Percentiles rank a stretch among this genome's conserved stretches.
phyloP scores from a whole-genome alignment of 2,888 invertebrate species.

The Catocala sponsa region DNA sequence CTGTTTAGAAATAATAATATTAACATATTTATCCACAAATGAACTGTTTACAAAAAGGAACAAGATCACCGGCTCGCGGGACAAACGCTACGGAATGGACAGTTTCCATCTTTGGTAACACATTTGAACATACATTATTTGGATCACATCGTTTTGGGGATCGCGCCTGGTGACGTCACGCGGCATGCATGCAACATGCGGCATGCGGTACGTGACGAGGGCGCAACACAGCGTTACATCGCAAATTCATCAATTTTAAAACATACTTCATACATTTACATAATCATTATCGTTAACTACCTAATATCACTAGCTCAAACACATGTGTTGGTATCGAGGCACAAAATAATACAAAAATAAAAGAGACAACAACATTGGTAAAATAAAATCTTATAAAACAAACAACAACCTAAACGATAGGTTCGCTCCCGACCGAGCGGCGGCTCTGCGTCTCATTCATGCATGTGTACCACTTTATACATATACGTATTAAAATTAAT shows the following conservation, averaged over 20 bases:
- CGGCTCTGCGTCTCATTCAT: slow-evolving; percentile 8
- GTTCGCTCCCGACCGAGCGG: slow-evolving; percentile 8
- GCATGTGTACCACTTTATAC: slow-evolving; percentile 24
- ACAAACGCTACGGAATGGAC: slow-evolving; percentile 68
- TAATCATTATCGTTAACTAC: slow-evolving; percentile 69
- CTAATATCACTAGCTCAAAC: slow-evolving; percentile 82
- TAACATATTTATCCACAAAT: slow-evolving; percentile 54
- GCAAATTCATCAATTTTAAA: slow-evolving; percentile 22
- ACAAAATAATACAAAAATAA: slow-evolving; percentile 76
- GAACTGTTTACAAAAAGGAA: slow-evolving; percentile 68
- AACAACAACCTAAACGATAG: slow-evolving; percentile 67
- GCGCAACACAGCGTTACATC: slow-evolving; percentile 13
- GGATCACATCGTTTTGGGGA: slow-evolving; percentile 52
- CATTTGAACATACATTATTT: slow-evolving; percentile 72
- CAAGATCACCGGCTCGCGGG: slow-evolving; percentile 59
- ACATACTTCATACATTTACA: slow-evolving; percentile 53
- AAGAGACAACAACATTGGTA: slow-evolving; percentile 76
- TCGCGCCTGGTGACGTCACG: slow-evolving; percentile 18
- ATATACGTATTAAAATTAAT: slow-evolving; percentile 40
- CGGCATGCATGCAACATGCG: slow-evolving; percentile 5
- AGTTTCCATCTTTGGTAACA: slow-evolving; percentile 81
- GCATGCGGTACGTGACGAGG: not conserved
- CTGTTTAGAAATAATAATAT: slow-evolving; percentile 74
- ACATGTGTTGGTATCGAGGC: slow-evolving; percentile 65
- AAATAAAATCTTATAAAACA: slow-evolving; percentile 82